These are phyloP conservation scores for Tympanuchus pallidicinctus DNA, from an alignment of 2,113 vertebrate species.

Conservation along the genomic window DNA sequence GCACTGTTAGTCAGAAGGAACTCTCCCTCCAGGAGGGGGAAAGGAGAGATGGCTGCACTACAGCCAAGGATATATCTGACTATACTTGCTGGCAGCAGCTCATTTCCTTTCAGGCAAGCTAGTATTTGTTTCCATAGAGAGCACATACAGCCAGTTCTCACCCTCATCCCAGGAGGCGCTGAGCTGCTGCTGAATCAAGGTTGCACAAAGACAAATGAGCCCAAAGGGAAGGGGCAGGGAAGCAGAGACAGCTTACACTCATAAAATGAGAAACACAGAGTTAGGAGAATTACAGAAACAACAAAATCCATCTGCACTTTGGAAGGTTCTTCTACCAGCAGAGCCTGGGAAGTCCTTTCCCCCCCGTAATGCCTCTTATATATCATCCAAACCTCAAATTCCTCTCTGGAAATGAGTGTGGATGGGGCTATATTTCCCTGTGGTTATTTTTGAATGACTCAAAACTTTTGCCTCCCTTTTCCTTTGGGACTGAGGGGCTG, in stretches of 20 bases:
- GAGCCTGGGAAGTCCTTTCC: conserved; percentile 42
- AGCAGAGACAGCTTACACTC: conserved; percentile 31
- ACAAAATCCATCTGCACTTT: conserved; percentile 42
- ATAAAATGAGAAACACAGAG: conserved; percentile 45
- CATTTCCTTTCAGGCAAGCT: conserved; percentile 31
- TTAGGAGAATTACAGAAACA: conserved; percentile 20
- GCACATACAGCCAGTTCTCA: conserved; percentile 43
- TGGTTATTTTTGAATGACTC: conserved; percentile 29
- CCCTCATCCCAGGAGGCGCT: background rate
- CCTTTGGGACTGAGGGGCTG: conserved; percentile 4
- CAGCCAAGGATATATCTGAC: background rate
- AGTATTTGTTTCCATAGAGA: conserved; percentile 4
- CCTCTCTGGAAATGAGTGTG: conserved; percentile 39
- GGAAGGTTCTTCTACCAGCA: conserved; percentile 8
- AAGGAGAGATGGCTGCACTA: background rate
- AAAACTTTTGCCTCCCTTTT: conserved; percentile 40
- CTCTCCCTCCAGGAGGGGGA: background rate
- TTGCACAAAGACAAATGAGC: background rate
- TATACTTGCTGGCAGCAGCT: conserved; percentile 20
- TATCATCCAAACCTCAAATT: conserved; percentile 64
- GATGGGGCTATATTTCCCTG: conserved; percentile 30
- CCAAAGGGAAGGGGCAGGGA: conserved; percentile 32
- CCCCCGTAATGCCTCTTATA: conserved; percentile 14
- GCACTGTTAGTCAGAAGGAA: background rate
- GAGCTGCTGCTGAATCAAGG: conserved; percentile 26